Conservation (phyloP, 2,113 vertebrate genomes). For the Pseudonaja textilis region DNA sequence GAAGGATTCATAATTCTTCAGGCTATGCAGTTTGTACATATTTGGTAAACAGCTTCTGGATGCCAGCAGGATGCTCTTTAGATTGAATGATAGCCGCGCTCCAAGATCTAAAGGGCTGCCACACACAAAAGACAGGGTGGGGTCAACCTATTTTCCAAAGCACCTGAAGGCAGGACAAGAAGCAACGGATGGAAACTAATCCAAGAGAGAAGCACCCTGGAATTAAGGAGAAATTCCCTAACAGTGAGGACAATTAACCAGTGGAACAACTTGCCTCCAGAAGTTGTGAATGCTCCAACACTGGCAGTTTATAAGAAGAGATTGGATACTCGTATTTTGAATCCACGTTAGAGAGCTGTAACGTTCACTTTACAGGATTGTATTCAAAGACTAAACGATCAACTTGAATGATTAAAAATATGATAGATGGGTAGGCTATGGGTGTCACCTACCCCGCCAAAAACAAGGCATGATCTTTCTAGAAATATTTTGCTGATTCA, state of each 20-base stretch:
- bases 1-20: not conserved
- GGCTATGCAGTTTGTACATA: not conserved
- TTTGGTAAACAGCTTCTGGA: not conserved
- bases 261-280: no score
- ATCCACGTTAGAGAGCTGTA: not conserved
- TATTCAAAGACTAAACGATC: not conserved
- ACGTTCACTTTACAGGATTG: not conserved
- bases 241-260: not conserved
- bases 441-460: no score
- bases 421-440: not conserved
- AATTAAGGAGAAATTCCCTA: not conserved
- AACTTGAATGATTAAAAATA: not conserved
- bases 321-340: not conserved
- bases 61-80: not conserved
- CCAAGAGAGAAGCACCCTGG: not conserved
- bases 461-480: not conserved
- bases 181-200: not conserved
- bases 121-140: not conserved
- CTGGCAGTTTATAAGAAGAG: no score
- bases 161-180: not conserved
- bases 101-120: not conserved
- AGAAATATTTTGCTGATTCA: not conserved
- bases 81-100: not conserved
- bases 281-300: no score
- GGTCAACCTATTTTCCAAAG: not conserved